phyloP scores from a whole-genome alignment of 2,888 invertebrate genomes.

The Zygogramma bicolorata region DNA sequence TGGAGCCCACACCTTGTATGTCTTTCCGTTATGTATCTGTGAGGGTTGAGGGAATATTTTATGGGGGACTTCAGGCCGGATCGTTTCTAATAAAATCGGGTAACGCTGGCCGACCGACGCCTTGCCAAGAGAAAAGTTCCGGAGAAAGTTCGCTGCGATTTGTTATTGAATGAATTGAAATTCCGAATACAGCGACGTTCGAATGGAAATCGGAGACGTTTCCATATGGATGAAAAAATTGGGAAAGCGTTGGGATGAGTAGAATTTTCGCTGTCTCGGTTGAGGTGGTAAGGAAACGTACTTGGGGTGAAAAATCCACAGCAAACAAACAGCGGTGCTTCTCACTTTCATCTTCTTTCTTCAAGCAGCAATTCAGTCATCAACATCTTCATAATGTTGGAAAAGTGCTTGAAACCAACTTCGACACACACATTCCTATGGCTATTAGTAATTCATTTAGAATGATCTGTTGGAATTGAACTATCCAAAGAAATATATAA shows the following conservation, averaged over 20 bases:
- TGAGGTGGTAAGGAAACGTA: neutral
- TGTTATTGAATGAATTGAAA: conserved; percentile 23
- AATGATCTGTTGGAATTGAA: no score
- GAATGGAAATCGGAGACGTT: neutral
- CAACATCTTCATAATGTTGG: no score
- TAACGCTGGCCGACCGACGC: neutral
- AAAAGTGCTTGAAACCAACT: no score
- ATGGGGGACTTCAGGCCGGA: conserved; percentile 2
- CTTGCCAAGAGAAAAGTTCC: neutral
- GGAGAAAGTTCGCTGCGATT: neutral
- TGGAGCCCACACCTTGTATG: neutral
- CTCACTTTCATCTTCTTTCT: no score
- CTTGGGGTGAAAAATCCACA: neutral
- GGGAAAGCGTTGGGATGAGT: neutral
- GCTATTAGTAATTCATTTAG: no score
- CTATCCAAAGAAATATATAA: no score
- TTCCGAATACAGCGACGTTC: conserved; percentile 9
- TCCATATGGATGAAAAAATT: neutral
- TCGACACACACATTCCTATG: no score
- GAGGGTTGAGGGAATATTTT: conserved; percentile 7
- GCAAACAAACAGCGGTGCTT: no score
- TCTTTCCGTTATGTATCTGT: neutral
- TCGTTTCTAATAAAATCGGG: conserved; percentile 17
- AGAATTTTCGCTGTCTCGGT: neutral
- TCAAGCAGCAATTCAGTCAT: no score